Percentiles rank a stretch among this genome's conserved stretches.
These are phyloP conservation scores for Eleginops maclovinus DNA, from an alignment of 2,113 vertebrate species.

Conservation along the genomic window DNA sequence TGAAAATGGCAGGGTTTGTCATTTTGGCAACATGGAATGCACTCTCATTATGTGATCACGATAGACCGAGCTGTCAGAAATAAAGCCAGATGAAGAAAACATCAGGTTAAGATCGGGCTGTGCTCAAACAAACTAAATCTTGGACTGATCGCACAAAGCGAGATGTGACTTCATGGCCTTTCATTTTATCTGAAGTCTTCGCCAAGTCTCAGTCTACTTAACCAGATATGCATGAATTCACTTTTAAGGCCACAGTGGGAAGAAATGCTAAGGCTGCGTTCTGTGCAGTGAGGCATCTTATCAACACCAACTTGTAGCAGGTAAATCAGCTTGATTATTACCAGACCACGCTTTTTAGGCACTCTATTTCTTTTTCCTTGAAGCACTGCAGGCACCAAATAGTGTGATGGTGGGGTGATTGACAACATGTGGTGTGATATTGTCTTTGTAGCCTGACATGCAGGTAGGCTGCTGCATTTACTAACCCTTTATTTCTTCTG, in stretches of 20 bases:
- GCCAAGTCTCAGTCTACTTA: slow-evolving; percentile 25
- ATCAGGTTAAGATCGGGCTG: slow-evolving; percentile 35
- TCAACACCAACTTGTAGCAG: slow-evolving; percentile 35
- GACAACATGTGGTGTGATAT: slow-evolving; percentile 35
- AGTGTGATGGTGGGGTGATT: slow-evolving; percentile 32
- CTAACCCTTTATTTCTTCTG: no score
- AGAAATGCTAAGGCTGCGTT: slow-evolving; percentile 13
- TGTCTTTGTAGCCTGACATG: slow-evolving; percentile 41
- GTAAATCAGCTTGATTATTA: slow-evolving; percentile 7
- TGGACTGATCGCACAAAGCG: slow-evolving; percentile 7
- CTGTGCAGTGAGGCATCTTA: slow-evolving; percentile 11
- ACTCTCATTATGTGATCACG: slow-evolving; percentile 38
- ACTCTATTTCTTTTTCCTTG: not conserved
- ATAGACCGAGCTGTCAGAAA: slow-evolving; percentile 54
- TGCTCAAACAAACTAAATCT: slow-evolving; percentile 23
- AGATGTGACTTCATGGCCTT: slow-evolving; percentile 28
- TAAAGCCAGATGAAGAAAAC: slow-evolving; percentile 31
- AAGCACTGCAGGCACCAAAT: slow-evolving; percentile 2
- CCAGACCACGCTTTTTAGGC: not conserved
- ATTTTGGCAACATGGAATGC: slow-evolving; percentile 48
- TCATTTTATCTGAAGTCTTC: slow-evolving; percentile 32
- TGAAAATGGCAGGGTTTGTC: slow-evolving; percentile 58
- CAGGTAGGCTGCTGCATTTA: slow-evolving; percentile 46
- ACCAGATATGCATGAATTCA: slow-evolving; percentile 55
- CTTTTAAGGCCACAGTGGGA: slow-evolving; percentile 38